phyloP scores from a whole-genome alignment of 92 coral and sea anemone genomes.

The Palythoa grandis region DNA sequence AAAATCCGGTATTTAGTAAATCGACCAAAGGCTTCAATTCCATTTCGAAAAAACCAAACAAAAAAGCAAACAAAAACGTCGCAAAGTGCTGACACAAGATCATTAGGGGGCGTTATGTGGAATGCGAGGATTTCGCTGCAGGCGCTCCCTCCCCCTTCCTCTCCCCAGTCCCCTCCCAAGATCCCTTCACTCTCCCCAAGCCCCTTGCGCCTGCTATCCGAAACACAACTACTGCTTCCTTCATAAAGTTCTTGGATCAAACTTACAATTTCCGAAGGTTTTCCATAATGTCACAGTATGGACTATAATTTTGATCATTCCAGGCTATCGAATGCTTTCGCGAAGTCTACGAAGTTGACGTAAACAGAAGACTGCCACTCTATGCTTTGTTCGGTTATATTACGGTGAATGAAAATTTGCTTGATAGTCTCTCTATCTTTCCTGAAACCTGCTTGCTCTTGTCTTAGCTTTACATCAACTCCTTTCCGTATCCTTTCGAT shows the following conservation, averaged over 20 bases:
- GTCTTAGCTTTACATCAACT: neutral
- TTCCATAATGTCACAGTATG: neutral
- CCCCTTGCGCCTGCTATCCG: too few relatives aligned
- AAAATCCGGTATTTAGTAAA: too few relatives aligned
- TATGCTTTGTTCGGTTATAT: neutral
- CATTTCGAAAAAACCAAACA: too few relatives aligned
- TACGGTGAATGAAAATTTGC: neutral
- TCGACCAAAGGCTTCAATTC: too few relatives aligned
- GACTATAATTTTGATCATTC: too few relatives aligned
- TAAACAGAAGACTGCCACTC: neutral
- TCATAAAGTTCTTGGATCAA: neutral
- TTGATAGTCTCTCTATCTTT: neutral
- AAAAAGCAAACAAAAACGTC: too few relatives aligned
- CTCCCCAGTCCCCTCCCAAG: too few relatives aligned
- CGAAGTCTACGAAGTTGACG: neutral
- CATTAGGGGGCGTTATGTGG: too few relatives aligned
- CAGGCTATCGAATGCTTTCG: neutral
- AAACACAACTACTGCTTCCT: neutral
- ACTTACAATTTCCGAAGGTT: neutral
- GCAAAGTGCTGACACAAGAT: too few relatives aligned
- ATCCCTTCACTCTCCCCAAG: too few relatives aligned
- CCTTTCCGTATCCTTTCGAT: neutral
- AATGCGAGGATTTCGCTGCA: too few relatives aligned
- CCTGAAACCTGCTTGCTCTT: neutral
- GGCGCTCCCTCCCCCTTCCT: too few relatives aligned